Percentiles rank a stretch among this genome's conserved stretches.
These are phyloP conservation scores for Oreortyx pictus DNA, from an alignment of 2,797 vertebrate genomes.

Conservation along the genomic window DNA sequence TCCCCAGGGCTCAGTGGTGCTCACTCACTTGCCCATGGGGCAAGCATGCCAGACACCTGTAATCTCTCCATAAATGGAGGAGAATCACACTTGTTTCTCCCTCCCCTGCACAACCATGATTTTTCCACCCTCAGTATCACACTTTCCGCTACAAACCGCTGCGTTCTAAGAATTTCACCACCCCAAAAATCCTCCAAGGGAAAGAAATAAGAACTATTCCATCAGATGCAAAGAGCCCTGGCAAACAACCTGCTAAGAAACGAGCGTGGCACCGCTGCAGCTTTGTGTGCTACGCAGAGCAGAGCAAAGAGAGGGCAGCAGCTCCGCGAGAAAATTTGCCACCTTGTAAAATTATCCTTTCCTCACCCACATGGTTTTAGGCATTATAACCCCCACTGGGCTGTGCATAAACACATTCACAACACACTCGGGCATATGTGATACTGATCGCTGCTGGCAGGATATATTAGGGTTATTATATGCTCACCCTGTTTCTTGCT, in stretches of 20 bases:
- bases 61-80: background rate
- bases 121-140: background rate
- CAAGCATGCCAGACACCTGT: background rate
- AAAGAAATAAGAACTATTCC: background rate
- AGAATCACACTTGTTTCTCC: no score
- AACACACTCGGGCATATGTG: background rate
- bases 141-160: background rate
- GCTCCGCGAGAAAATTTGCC: background rate
- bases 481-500: conserved; percentile 46
- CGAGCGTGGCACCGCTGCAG: accelerated
- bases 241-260: background rate
- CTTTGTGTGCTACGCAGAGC: background rate
- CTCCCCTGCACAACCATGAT: accelerated
- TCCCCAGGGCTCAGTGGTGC: background rate
- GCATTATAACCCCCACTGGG: background rate
- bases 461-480: conserved; percentile 56
- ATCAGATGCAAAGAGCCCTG: background rate
- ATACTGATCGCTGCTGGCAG: conserved; percentile 36
- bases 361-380: background rate
- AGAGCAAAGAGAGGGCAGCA: background rate
- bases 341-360: background rate
- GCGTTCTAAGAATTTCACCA: background rate
- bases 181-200: background rate
- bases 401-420: conserved; percentile 8
- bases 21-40: background rate